Conservation (phyloP, 2,797 vertebrate genomes). For the Periparus ater region DNA sequence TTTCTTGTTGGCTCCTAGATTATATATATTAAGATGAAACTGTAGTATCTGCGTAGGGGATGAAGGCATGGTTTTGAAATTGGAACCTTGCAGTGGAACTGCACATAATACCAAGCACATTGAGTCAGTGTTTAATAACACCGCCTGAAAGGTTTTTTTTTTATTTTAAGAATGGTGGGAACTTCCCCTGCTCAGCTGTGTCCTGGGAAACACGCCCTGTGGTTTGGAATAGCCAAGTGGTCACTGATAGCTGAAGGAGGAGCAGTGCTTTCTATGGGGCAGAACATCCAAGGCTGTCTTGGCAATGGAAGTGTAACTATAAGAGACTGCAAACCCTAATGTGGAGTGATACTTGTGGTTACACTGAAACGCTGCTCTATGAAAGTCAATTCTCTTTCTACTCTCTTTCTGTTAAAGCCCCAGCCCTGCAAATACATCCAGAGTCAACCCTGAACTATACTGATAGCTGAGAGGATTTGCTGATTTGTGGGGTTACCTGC, state of each 20-base stretch:
- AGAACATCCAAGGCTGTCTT: background rate
- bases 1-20: background rate
- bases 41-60: background rate
- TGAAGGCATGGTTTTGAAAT: constrained; percentile 42
- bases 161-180: constrained; percentile 18
- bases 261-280: background rate
- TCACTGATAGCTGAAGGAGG: background rate
- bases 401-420: background rate
- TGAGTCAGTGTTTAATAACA: constrained; percentile 21
- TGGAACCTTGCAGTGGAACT: background rate
- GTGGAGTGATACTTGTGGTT: background rate
- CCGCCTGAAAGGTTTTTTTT: background rate
- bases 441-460: background rate
- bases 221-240: background rate
- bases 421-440: background rate
- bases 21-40: constrained; percentile 1
- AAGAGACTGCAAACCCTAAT: background rate
- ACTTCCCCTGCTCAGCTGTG: background rate
- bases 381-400: background rate
- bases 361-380: background rate
- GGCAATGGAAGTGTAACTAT: background rate
- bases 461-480: background rate
- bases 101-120: background rate
- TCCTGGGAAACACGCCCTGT: background rate
- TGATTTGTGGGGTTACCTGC: background rate